Evolutionary conservation across 2,888 invertebrate species (phyloP).

Genomic region (Campopleginae sp.): DNA sequence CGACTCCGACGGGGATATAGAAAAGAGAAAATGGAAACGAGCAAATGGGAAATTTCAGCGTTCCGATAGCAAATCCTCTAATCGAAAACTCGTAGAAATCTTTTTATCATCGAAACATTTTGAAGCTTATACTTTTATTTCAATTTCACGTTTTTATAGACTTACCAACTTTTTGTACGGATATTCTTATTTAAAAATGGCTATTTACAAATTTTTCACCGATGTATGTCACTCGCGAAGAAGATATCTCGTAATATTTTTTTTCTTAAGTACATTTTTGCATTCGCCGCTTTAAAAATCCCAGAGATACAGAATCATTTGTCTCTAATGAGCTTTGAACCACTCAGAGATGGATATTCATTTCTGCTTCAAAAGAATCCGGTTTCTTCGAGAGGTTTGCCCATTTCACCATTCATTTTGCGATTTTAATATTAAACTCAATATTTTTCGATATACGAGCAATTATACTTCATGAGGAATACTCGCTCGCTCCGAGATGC

Average conservation of each 20-base stretch:
- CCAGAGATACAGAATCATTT: background rate
- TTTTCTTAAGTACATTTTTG: background rate
- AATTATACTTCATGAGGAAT: conserved; percentile 30
- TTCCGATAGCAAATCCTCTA: conserved; percentile 35
- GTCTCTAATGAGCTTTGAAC: background rate
- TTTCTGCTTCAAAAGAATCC: conserved; percentile 46
- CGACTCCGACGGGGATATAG: conserved; percentile 27
- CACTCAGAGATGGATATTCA: background rate
- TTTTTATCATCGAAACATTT: background rate
- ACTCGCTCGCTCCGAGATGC: conserved; percentile 14
- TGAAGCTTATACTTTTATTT: conserved; percentile 28
- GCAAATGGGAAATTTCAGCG: conserved; percentile 64
- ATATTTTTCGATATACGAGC: conserved; percentile 63
- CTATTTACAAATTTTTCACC: background rate
- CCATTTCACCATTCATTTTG: conserved; percentile 57
- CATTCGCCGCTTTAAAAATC: conserved; percentile 12
- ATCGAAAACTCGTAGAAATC: conserved; percentile 33
- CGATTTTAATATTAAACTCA: conserved; percentile 58
- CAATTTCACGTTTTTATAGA: background rate
- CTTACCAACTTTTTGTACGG: background rate
- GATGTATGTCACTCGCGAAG: background rate
- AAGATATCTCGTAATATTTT: background rate
- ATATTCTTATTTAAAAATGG: background rate
- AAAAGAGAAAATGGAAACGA: conserved; percentile 26
- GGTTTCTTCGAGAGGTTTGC: conserved; percentile 19